Percentiles rank a stretch among this genome's conserved stretches.
Evolutionary conservation across 2,888 invertebrate species (phyloP).

Genomic region (Cactoblastis cactorum): DNA sequence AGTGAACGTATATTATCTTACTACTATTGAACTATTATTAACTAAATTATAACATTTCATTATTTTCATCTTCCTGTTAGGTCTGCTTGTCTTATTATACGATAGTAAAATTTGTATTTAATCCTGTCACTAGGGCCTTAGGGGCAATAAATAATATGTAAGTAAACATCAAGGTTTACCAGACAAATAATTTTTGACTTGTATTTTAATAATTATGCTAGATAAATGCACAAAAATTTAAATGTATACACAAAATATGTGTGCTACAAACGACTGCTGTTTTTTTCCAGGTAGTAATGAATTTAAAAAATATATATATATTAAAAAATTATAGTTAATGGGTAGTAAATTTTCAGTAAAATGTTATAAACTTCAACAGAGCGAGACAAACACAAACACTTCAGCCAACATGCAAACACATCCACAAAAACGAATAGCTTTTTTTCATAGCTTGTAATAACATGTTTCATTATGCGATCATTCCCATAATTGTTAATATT

Average conservation of each 20-base stretch:
- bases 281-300: not conserved
- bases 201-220: not conserved
- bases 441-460: conserved; percentile 55
- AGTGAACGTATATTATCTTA: not conserved
- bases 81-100: too few relatives aligned
- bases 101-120: too few relatives aligned
- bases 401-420: conserved; percentile 74
- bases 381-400: conserved; percentile 66
- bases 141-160: too few relatives aligned
- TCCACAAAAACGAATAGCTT: conserved; percentile 56
- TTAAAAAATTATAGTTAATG: not conserved
- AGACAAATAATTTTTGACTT: too few relatives aligned
- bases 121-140: too few relatives aligned
- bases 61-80: too few relatives aligned
- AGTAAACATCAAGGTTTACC: too few relatives aligned
- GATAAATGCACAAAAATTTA: not conserved
- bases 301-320: not conserved
- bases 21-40: too few relatives aligned
- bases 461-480: conserved; percentile 64
- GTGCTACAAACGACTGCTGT: not conserved
- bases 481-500: conserved; percentile 64
- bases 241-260: not conserved
- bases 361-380: conserved; percentile 22
- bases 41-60: too few relatives aligned
- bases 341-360: conserved; percentile 5